These are phyloP conservation scores for Tetragonisca angustula DNA, from an alignment of 2,888 invertebrate genomes.

Conservation along the genomic window DNA sequence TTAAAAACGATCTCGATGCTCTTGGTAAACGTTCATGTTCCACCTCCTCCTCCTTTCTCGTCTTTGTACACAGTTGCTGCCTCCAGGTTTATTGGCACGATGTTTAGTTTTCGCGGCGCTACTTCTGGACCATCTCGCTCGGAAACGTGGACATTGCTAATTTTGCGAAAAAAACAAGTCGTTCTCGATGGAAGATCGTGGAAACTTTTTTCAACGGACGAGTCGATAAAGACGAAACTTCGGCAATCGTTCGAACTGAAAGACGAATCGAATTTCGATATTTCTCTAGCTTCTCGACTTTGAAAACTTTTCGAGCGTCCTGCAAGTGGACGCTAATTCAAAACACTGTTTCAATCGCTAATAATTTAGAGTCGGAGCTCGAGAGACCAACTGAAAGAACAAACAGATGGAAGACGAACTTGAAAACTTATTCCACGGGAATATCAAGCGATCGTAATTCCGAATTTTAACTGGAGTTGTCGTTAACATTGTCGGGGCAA, in stretches of 20 bases:
- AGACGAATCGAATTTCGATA: no score
- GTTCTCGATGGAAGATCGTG: no score
- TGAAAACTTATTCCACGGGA: neutral
- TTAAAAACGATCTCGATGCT: constrained; percentile 25
- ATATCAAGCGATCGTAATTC: neutral
- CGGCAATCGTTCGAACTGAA: no score
- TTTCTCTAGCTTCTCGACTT: no score
- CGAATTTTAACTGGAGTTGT: neutral
- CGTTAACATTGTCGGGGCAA: neutral
- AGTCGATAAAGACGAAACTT: no score
- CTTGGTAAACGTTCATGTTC: neutral
- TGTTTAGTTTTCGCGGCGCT: neutral
- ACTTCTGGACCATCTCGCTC: neutral
- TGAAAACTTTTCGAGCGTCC: no score
- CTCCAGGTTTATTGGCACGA: neutral
- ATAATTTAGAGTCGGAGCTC: neutral
- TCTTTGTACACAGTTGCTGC: neutral
- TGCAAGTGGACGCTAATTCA: no score
- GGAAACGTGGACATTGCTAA: neutral
- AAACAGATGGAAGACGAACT: neutral
- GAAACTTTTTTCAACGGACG: no score
- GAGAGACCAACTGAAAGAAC: neutral
- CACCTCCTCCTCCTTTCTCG: neutral
- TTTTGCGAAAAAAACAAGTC: neutral
- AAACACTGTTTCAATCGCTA: no score